Base-by-base conservation (phyloP, 1,140 invertebrate species). In the Hormaphis cornu region DNA sequence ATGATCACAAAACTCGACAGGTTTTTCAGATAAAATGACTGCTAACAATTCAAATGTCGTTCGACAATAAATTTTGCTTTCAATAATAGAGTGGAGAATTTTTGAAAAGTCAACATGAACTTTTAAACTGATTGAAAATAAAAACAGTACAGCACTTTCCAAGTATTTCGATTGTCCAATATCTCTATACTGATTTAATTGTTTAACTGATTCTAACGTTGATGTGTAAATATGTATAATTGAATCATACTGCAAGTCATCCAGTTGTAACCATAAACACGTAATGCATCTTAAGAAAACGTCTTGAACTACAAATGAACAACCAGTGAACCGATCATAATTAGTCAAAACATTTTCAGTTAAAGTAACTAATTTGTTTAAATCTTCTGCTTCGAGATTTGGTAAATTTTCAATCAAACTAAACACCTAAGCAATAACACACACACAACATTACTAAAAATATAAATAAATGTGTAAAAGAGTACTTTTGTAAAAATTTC, bases 111-210 rank as follows among this genome's bases (percentile, higher is more conserved):
- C 61, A 33, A 22, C 20, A 22, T 50, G 16, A 9, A 44, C 28
- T 18, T 66, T 66, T 48, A 48, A 1, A 16, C 61, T 30, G 14
- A 66, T 24, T 22, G 61, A 48, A 66, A 66, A 66, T 33, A 66
- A 48, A 22, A 66, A 66, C 24, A 66, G 35, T 48, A 30, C n/a
- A 48, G 42, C 40, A 50, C 61, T 66, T 50, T 66, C 61, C 14
- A 66, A 35, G 50, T 48, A 66, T 66, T 66, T 66, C n/a, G 61
- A 66, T 22, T 14, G 28, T 5, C 61, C 61, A 50, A 66, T 66
- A 2, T 16, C 14, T 3, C 50, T 66, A 9, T 6, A 37, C 1
- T 35, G 18, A 24, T 16, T 10, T 20, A 22, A 44, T 20, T 44
- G 33, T 48, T 1, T 33, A 14, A 50, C n/a, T 8, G 44, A 50